Evolutionary conservation across 2,888 invertebrate genomes (phyloP), one percentile per base, ranked within the genome.

Genomic region (Hypomecis atomaria): DNA sequence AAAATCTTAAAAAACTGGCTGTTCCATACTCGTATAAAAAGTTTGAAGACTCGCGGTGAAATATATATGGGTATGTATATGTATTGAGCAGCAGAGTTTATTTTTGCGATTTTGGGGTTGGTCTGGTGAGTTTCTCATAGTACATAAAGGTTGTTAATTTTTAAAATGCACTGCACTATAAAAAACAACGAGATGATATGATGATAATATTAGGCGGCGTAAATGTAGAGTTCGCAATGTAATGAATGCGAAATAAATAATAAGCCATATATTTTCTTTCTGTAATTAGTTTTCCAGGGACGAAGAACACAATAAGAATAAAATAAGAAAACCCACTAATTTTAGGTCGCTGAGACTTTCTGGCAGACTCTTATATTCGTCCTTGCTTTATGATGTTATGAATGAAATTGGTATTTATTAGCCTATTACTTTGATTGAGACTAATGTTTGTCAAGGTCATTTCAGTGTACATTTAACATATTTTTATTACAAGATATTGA

Each of bases 381-480:
- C 45, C 33, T 37, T 13, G 36, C 47, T 57, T 40, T 45, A 52
- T 38, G 44, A 38, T 44, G 55, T 44, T 55, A 38, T 56, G 48
- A 50, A 57, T 47, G 49, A 47, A 52, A 57, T 62, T 57, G 57
- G 36, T 57, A 62, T 62, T 62, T 62, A 62, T 57, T 50, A n/a
- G 38, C 8, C 40, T 42, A 47, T 52, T 45, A 55, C 58, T 38
- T 44, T 55, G 44, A 63, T 59, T 63, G 59, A 59, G 49, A 63
- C 34, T 50, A 63, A 63, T 59, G 49, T 38, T 59, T 54, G 48
- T 34, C 63, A 59, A 63, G 53, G 62, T 34, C 40, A 11, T 56
- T 53, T 54, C 36, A 37, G 36, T 42, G 6, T 44, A 34, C 10
- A 7, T 5, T 0, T 23, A 34, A 1, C 10, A 38, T 47, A 10